Conservation (phyloP, 92 coral and sea anemone genomes). For the Diadumene lineata region DNA sequence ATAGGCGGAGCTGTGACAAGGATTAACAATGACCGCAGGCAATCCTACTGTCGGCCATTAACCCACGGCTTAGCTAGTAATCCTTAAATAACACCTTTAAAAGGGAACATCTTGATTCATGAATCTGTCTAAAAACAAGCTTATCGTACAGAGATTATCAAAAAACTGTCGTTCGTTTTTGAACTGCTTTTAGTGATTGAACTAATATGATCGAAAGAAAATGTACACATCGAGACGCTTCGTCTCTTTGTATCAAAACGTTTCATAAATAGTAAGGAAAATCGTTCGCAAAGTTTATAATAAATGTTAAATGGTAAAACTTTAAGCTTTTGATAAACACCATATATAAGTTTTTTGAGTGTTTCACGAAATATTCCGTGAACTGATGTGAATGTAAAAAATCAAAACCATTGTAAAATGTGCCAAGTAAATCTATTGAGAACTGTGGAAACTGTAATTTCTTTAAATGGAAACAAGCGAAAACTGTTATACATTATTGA, state of each 20-base stretch:
- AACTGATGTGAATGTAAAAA: background rate
- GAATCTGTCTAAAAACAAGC: conserved; percentile 8
- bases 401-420: background rate
- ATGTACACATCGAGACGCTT: background rate
- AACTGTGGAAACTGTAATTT: background rate
- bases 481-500: conserved; percentile 1
- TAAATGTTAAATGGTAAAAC: background rate
- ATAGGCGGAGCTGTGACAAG: conserved; percentile 29
- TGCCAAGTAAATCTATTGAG: background rate
- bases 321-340: background rate
- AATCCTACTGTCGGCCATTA: conserved; percentile 19
- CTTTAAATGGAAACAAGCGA: background rate
- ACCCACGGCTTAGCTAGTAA: conserved; percentile 15
- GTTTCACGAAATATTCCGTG: too few relatives aligned
- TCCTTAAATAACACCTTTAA: conserved; percentile 32
- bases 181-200: conserved; percentile 1
- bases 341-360: background rate
- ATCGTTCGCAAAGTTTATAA: too few relatives aligned
- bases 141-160: conserved; percentile 8
- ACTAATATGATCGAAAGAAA: background rate
- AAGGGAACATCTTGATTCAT: conserved; percentile 11
- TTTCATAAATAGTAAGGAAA: background rate
- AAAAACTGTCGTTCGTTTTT: background rate
- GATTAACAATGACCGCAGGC: conserved; percentile 33
- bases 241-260: background rate